phyloP scores from a whole-genome alignment of 2,888 invertebrate species.

The Halictus ligatus region DNA sequence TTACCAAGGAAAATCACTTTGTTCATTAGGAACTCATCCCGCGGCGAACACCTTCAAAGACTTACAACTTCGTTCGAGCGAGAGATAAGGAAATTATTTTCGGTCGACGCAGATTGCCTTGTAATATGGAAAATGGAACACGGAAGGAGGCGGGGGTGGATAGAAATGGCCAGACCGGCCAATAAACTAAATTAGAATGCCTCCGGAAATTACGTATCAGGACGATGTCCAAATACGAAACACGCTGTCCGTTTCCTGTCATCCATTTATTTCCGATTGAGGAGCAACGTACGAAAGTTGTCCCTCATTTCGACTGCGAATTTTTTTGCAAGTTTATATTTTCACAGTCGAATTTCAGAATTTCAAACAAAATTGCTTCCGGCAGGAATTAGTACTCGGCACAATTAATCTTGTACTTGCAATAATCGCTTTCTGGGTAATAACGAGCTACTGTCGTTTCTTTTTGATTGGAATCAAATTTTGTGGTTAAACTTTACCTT shows the following conservation, averaged over 20 bases:
- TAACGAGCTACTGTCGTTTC: no score
- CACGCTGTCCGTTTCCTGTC: conserved; percentile 19
- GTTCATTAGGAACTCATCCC: conserved; percentile 41
- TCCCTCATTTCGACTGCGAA: not conserved
- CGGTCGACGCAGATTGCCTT: conserved; percentile 48
- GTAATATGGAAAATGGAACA: conserved; percentile 39
- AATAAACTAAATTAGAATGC: conserved; percentile 55
- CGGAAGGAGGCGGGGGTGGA: conserved; percentile 12
- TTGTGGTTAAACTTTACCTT: no score
- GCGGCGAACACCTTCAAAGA: conserved; percentile 33
- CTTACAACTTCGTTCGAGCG: conserved; percentile 38
- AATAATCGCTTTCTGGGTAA: no score
- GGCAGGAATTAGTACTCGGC: no score
- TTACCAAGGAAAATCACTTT: conserved; percentile 23
- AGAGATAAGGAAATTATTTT: conserved; percentile 56
- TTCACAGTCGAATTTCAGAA: not conserved
- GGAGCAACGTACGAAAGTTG: not conserved
- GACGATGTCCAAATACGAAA: conserved; percentile 15
- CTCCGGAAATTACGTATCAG: conserved; percentile 55
- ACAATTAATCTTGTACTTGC: not conserved
- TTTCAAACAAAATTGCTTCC: not conserved
- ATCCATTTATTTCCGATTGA: not conserved
- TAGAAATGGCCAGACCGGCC: conserved; percentile 20
- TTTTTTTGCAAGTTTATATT: not conserved
- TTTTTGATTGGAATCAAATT: no score